These are phyloP conservation scores for Drosophila peninsularis DNA, from an alignment of 2,888 invertebrate genomes.

Conservation along the genomic window DNA sequence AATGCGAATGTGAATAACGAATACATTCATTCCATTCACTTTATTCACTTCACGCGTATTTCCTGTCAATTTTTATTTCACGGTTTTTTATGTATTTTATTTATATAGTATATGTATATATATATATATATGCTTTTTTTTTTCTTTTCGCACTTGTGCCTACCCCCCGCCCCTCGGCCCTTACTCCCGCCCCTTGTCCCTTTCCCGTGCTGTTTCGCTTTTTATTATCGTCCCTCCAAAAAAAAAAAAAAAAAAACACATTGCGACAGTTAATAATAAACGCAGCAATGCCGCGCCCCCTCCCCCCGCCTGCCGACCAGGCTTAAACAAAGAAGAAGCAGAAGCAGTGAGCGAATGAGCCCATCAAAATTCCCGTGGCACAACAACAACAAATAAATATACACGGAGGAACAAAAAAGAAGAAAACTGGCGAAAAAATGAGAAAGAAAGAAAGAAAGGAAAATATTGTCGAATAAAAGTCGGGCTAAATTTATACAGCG, in stretches of 20 bases:
- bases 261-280: conserved; percentile 77
- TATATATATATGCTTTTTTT: too few relatives aligned
- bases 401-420: conserved; percentile 9
- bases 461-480: conserved; percentile 64
- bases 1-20: conserved; percentile 28
- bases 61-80: conserved; percentile 56
- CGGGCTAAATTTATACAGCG: conserved; percentile 74
- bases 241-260: conserved; percentile 26
- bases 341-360: conserved; percentile 43
- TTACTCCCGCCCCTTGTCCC: background rate
- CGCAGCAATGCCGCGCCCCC: conserved; percentile 33
- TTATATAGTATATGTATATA: conserved; percentile 1
- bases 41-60: conserved; percentile 37
- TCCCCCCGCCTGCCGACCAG: conserved; percentile 1
- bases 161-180: conserved; percentile 3
- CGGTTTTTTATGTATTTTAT: conserved; percentile 1
- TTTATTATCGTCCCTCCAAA: conserved; percentile 40
- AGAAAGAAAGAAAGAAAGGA: conserved; percentile 30
- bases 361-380: conserved; percentile 50
- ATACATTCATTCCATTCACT: conserved; percentile 41
- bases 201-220: conserved; percentile 3
- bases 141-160: conserved; percentile 23
- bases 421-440: conserved; percentile 8
- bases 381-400: conserved; percentile 6
- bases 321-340: conserved; percentile 37